Evolutionary conservation across 2,888 invertebrate genomes (phyloP).

Genomic region (Dasypogon diadema): DNA sequence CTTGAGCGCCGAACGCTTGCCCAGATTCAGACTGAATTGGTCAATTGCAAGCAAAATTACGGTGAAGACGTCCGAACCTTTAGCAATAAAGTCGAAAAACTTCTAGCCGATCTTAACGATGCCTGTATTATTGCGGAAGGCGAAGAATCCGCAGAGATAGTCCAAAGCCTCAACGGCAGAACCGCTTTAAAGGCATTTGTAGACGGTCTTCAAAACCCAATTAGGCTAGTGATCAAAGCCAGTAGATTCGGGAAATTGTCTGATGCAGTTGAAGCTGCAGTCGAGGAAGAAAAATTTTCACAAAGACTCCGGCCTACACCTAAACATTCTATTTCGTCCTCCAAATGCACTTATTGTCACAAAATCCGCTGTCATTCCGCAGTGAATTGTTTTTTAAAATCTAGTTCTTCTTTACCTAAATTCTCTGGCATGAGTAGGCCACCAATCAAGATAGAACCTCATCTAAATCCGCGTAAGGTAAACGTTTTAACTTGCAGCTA

Average conservation of each 20-base stretch:
- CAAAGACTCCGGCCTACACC: no score
- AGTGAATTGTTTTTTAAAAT: no score
- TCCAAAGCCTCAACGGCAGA: constrained; percentile 18
- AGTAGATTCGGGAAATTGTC: constrained; percentile 6
- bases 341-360: no score
- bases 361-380: no score
- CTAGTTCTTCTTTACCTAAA: not conserved
- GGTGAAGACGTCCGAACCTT: not conserved
- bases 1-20: not conserved
- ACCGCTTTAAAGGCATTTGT: constrained; percentile 35
- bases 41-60: not conserved
- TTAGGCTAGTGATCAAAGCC: constrained; percentile 39
- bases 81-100: not conserved
- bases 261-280: constrained; percentile 36
- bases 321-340: no score
- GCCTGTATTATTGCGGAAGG: constrained; percentile 14
- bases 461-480: not conserved
- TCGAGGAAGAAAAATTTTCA: constrained; percentile 36
- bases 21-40: constrained; percentile 1
- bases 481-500: not conserved
- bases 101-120: constrained; percentile 15
- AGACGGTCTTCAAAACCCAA: constrained; percentile 1
- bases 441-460: not conserved
- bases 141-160: not conserved
- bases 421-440: no score